phyloP scores from a whole-genome alignment of 2,113 vertebrate species.

The Coturnix japonica region DNA sequence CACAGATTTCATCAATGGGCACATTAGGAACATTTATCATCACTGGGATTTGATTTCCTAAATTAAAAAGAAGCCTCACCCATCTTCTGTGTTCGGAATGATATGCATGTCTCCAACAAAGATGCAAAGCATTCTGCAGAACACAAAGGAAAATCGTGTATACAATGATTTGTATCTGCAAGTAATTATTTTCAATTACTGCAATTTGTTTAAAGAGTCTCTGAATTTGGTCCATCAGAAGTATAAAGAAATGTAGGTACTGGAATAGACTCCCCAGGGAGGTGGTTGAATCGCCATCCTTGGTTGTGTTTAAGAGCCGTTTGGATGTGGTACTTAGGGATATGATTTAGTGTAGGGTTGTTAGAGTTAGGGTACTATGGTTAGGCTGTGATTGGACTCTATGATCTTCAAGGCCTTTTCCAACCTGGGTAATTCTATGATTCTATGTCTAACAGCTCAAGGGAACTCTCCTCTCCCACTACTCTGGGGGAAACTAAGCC shows the following conservation, averaged over 20 bases:
- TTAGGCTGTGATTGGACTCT: too few relatives aligned
- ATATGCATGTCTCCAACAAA: conserved; percentile 81
- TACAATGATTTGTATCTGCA: neutral
- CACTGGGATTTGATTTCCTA: neutral
- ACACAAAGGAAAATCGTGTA: neutral
- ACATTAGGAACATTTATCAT: neutral
- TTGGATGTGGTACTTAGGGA: too few relatives aligned
- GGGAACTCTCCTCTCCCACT: neutral
- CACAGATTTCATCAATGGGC: neutral
- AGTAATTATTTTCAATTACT: neutral
- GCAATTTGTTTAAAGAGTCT: neutral
- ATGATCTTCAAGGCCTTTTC: too few relatives aligned
- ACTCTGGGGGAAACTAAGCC: neutral
- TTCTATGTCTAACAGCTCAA: neutral
- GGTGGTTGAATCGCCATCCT: too few relatives aligned
- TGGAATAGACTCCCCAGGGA: too few relatives aligned
- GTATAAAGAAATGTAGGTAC: neutral
- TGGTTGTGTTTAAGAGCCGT: too few relatives aligned
- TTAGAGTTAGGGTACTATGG: too few relatives aligned
- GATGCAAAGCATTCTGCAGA: conserved; percentile 84
- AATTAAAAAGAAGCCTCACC: conserved; percentile 68
- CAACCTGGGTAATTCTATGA: too few relatives aligned
- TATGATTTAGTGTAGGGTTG: too few relatives aligned
- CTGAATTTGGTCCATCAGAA: neutral
- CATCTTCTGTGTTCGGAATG: conserved; percentile 68